Conservation (phyloP, 2,797 vertebrate species). For the Danio choprae region DNA sequence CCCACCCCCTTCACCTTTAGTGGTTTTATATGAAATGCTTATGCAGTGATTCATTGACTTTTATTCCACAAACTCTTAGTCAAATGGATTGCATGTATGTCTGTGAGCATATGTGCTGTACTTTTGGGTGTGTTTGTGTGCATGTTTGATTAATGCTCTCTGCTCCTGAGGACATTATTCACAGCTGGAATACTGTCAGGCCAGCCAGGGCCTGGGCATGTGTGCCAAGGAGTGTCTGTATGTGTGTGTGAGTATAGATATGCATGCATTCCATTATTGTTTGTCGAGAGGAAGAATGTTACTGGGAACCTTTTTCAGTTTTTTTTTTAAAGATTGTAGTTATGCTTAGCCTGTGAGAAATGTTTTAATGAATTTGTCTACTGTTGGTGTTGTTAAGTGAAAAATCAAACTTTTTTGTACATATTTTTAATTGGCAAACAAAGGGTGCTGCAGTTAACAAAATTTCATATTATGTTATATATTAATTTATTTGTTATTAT, state of each 20-base stretch:
- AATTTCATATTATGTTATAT: too few relatives aligned
- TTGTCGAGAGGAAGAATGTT: neutral
- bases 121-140: constrained; percentile 27
- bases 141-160: constrained; percentile 70
- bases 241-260: neutral
- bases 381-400: too few relatives aligned
- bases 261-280: neutral
- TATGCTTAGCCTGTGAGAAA: neutral
- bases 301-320: neutral
- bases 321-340: neutral
- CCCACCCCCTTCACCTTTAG: too few relatives aligned
- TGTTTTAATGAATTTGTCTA: neutral
- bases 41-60: neutral
- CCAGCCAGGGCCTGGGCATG: constrained; percentile 64
- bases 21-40: neutral
- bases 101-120: constrained; percentile 20
- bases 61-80: neutral
- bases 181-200: constrained; percentile 64
- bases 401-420: too few relatives aligned
- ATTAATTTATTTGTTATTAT: too few relatives aligned
- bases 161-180: constrained; percentile 71
- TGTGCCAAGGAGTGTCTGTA: neutral
- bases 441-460: too few relatives aligned
- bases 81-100: constrained; percentile 5
- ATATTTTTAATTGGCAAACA: too few relatives aligned